These are phyloP conservation scores for Streptopelia turtur DNA, from an alignment of 2,797 vertebrate genomes.

Conservation along the genomic window DNA sequence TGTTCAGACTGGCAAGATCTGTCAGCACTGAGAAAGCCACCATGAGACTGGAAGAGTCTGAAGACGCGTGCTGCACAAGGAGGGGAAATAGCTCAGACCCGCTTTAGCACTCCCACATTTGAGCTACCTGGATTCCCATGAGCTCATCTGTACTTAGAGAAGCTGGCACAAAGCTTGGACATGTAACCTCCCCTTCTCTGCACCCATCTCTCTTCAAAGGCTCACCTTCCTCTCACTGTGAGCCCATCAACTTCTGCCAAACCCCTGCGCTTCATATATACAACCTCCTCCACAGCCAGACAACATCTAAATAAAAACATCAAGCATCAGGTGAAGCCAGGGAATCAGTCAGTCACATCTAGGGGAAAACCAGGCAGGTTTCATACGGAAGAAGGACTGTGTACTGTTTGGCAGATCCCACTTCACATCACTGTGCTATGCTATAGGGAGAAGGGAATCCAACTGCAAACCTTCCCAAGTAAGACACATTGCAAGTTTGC, in stretches of 20 bases:
- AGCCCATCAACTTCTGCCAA: neutral
- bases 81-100: neutral
- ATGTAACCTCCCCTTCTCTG: neutral
- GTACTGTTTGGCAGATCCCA: neutral
- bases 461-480: neutral
- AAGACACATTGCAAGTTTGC: neutral
- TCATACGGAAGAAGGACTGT: neutral
- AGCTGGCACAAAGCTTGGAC: neutral
- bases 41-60: neutral
- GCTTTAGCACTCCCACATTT: constrained; percentile 8
- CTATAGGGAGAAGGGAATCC: neutral
- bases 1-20: neutral
- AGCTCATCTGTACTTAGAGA: constrained; percentile 14
- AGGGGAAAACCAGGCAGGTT: constrained; percentile 15
- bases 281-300: constrained; percentile 18
- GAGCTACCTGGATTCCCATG: neutral
- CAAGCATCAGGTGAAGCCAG: neutral
- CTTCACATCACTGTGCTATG: neutral
- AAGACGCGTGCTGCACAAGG: neutral
- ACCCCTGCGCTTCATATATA: neutral
- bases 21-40: neutral
- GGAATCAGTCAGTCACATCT: neutral
- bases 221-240: neutral
- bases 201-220: constrained; percentile 6
- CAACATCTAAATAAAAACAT: neutral